Conservation (phyloP, 2,888 invertebrate genomes). For the Andrena marginata region DNA sequence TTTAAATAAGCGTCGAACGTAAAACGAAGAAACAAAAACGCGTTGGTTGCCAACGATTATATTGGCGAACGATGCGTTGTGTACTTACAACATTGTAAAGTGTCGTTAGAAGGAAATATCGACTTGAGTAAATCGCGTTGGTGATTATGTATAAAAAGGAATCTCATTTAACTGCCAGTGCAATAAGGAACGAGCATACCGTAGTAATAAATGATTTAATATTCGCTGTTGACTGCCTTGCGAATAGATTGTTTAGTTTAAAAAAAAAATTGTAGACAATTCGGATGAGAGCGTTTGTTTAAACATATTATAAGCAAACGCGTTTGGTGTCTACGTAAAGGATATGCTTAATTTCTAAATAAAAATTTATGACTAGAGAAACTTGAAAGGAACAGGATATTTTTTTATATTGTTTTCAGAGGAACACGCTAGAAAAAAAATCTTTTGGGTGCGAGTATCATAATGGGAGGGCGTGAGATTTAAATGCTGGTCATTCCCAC, state of each 20-base stretch:
- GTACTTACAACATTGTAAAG: too few relatives aligned
- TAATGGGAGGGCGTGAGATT: neutral
- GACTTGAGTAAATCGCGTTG: neutral
- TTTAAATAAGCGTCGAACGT: neutral
- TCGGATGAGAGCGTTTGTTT: neutral
- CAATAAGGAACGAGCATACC: neutral
- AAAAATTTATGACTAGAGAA: neutral
- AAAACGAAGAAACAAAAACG: too few relatives aligned
- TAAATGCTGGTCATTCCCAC: neutral
- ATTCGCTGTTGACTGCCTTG: too few relatives aligned
- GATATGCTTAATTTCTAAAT: constrained; percentile 9
- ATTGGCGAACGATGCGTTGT: too few relatives aligned
- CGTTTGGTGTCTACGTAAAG: neutral
- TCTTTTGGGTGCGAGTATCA: neutral
- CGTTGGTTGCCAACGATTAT: neutral
- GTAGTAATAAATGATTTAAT: neutral
- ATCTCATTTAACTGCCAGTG: neutral
- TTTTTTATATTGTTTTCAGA: constrained; percentile 1
- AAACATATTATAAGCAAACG: constrained; percentile 4
- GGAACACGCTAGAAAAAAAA: neutral
- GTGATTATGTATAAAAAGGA: neutral
- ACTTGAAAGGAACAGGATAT: neutral
- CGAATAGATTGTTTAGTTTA: neutral
- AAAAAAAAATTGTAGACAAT: neutral
- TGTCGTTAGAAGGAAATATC: neutral